A percentile compares a stretch with the other conserved stretches of the same genome.
Evolutionary conservation across 2,888 invertebrate genomes (phyloP).

Genomic region (Dasysyrphus tricinctus): DNA sequence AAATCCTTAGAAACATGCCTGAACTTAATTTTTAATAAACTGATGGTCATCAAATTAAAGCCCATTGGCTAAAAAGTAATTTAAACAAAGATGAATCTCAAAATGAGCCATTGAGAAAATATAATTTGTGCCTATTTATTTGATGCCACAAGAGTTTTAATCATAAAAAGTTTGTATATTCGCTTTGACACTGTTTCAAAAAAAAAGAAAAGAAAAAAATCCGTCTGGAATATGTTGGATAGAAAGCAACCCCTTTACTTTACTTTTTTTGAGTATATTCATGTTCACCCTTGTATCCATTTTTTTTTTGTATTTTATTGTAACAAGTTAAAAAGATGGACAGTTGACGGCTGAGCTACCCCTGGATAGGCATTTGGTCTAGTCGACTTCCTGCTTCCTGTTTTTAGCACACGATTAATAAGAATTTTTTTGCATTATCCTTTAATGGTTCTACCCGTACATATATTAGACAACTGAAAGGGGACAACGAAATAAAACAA

Average conservation of each 20-base stretch:
- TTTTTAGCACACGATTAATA: conserved; percentile 54
- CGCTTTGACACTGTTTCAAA: neutral
- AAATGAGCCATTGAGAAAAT: neutral
- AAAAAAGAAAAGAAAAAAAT: neutral
- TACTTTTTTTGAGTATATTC: neutral
- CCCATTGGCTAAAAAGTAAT: neutral
- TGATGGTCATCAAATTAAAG: neutral
- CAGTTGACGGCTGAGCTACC: conserved; percentile 59
- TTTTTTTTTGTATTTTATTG: conserved; percentile 8
- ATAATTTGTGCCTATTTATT: neutral
- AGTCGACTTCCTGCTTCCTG: conserved; percentile 67
- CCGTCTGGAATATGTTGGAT: neutral
- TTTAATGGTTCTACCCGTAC: neutral
- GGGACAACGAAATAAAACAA: neutral
- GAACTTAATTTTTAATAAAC: neutral
- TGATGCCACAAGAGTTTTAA: neutral
- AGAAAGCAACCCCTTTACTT: conserved; percentile 23
- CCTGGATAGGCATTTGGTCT: conserved; percentile 56
- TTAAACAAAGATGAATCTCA: neutral
- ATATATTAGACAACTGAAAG: neutral
- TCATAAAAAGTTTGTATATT: neutral
- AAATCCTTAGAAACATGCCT: neutral
- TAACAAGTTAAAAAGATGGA: conserved; percentile 36
- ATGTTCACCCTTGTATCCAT: neutral
- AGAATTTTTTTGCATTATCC: conserved; percentile 15